These are phyloP conservation scores for Luperina nickerlii DNA, from an alignment of 2,888 invertebrate species.

Conservation along the genomic window DNA sequence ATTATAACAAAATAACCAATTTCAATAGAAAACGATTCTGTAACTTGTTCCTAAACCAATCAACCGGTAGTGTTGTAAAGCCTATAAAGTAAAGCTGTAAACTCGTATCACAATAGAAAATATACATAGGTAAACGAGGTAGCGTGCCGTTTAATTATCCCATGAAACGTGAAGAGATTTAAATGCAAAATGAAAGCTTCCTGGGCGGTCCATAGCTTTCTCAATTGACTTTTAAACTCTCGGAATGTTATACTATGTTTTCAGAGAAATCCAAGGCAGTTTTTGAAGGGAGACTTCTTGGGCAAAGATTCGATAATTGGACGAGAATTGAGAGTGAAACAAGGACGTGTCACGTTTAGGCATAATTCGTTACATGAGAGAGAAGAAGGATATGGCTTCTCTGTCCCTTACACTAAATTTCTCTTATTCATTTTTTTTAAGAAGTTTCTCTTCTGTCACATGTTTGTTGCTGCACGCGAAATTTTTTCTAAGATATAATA, in stretches of 20 bases:
- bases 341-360: neutral
- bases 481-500: neutral
- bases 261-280: no score
- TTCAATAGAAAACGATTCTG: slow-evolving; percentile 6
- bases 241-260: neutral
- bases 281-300: neutral
- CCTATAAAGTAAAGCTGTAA: slow-evolving; percentile 16
- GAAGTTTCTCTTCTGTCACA: neutral
- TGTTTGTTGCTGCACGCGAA: no score
- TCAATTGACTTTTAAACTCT: neutral
- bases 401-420: neutral
- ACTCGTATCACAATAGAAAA: slow-evolving; percentile 26
- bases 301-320: neutral
- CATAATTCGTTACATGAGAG: neutral
- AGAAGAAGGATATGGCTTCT: neutral
- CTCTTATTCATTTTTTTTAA: neutral
- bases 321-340: neutral
- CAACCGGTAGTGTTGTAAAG: slow-evolving; percentile 1
- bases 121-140: slow-evolving; percentile 28
- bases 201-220: slow-evolving; percentile 8
- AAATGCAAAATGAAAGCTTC: slow-evolving; percentile 10
- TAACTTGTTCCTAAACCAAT: slow-evolving; percentile 10
- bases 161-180: slow-evolving; percentile 18
- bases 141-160: slow-evolving; percentile 13
- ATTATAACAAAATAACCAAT: slow-evolving; percentile 21